These are phyloP conservation scores for Phenganax subtilis DNA, from an alignment of 92 coral and sea anemone genomes.

Conservation along the genomic window DNA sequence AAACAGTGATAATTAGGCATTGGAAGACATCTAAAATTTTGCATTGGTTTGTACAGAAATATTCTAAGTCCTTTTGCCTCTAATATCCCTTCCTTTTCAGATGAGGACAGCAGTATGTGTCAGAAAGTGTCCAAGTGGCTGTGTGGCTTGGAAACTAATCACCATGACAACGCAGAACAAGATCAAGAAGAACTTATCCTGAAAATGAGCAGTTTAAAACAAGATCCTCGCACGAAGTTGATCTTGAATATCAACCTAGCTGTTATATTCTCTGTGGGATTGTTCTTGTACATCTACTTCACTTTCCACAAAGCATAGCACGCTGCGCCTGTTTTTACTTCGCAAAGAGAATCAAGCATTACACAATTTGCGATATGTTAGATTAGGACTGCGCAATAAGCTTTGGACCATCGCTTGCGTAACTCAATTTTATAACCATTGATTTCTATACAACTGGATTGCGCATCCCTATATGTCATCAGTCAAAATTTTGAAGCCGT, in stretches of 20 bases:
- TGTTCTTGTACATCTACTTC: constrained; percentile 71
- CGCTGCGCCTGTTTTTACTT: too few species aligned
- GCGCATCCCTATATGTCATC: too few species aligned
- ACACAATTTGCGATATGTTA: too few species aligned
- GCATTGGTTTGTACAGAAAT: neutral
- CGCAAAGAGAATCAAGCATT: too few species aligned
- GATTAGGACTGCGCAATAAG: too few species aligned
- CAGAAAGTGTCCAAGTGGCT: constrained; percentile 73
- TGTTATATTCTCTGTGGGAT: constrained; percentile 64
- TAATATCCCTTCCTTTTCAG: neutral
- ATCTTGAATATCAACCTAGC: constrained; percentile 67
- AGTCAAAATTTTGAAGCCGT: too few species aligned
- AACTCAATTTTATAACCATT: too few species aligned
- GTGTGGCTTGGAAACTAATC: constrained; percentile 79
- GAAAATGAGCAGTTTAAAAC: constrained; percentile 61
- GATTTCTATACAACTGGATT: too few species aligned
- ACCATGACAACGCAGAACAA: constrained; percentile 57
- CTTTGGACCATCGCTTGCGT: too few species aligned
- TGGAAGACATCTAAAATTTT: too few species aligned
- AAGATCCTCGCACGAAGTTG: constrained; percentile 57
- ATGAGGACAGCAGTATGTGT: constrained; percentile 30
- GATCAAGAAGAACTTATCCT: constrained; percentile 61
- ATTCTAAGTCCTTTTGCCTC: constrained; percentile 16
- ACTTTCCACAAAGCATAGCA: constrained; percentile 44
- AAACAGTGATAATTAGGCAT: too few species aligned